These are phyloP conservation scores for Drosophila percnosoma DNA, from an alignment of 2,888 invertebrate species.

Conservation along the genomic window DNA sequence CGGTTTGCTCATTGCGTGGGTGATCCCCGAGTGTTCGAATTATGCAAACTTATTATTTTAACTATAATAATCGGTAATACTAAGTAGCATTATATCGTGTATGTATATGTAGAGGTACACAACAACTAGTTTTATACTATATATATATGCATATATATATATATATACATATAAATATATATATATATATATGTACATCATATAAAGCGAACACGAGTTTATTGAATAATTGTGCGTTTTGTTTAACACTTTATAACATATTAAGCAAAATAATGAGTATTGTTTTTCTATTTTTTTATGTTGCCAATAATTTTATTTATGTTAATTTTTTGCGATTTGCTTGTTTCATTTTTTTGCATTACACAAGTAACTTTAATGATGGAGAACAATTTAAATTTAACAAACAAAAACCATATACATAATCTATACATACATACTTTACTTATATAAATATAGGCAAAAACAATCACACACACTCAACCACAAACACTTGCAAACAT, in stretches of 20 bases:
- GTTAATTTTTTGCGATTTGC: slow-evolving; percentile 46
- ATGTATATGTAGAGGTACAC: slow-evolving; percentile 40
- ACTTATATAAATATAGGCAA: slow-evolving; percentile 49
- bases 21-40: slow-evolving; percentile 64
- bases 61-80: slow-evolving; percentile 56
- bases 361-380: slow-evolving; percentile 39
- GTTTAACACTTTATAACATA: slow-evolving; percentile 10
- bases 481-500: slow-evolving; percentile 17
- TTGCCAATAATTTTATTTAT: slow-evolving; percentile 55
- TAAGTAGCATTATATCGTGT: slow-evolving; percentile 59
- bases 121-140: slow-evolving; percentile 37
- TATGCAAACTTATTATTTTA: slow-evolving; percentile 65
- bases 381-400: slow-evolving; percentile 40
- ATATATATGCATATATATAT: slow-evolving; percentile 1
- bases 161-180: neutral
- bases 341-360: slow-evolving; percentile 42
- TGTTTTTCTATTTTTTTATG: slow-evolving; percentile 46
- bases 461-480: slow-evolving; percentile 16
- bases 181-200: slow-evolving; percentile 14
- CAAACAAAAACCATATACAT: slow-evolving; percentile 33
- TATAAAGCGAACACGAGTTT: slow-evolving; percentile 27
- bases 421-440: slow-evolving; percentile 42
- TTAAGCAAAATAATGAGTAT: slow-evolving; percentile 32
- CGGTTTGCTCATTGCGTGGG: slow-evolving; percentile 30
- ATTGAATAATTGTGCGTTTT: slow-evolving; percentile 32